Percentiles rank a stretch among this genome's conserved stretches.
These are phyloP conservation scores for Cyclina sinensis DNA, from an alignment of 1,140 invertebrate species.

Conservation along the genomic window DNA sequence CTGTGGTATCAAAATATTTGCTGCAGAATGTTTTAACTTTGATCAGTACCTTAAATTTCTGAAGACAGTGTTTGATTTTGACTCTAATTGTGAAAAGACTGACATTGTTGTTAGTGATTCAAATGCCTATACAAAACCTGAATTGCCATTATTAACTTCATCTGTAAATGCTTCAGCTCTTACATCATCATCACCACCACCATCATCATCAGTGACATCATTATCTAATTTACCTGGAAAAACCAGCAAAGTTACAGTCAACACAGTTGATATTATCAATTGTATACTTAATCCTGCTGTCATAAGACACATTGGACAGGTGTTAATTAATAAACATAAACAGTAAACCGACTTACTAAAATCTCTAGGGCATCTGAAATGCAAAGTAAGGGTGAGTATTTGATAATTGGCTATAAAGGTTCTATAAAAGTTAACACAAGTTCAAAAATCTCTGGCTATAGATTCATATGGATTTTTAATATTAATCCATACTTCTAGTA, in stretches of 20 bases:
- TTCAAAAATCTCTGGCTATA: too few relatives aligned
- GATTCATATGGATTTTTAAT: too few relatives aligned
- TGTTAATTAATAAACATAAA: slow-evolving; percentile 20
- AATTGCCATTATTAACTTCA: background rate
- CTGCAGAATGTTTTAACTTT: background rate
- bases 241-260: background rate
- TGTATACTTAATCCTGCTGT: slow-evolving; percentile 39
- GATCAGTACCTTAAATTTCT: slow-evolving; percentile 5
- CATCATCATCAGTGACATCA: background rate
- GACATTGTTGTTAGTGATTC: background rate
- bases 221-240: background rate
- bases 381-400: too few relatives aligned
- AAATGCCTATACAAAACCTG: background rate
- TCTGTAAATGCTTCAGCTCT: background rate
- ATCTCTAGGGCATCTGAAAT: too few relatives aligned
- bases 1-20: background rate
- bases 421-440: too few relatives aligned
- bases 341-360: too few relatives aligned
- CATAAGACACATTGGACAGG: slow-evolving; percentile 9
- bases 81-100: background rate
- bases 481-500: too few relatives aligned
- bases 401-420: too few relatives aligned
- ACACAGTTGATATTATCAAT: slow-evolving; percentile 43
- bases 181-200: background rate
- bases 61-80: background rate